Evolutionary conservation across 2,113 vertebrate genomes (phyloP), one percentile per base, ranked within the genome.

Genomic region (Takifugu flavidus): DNA sequence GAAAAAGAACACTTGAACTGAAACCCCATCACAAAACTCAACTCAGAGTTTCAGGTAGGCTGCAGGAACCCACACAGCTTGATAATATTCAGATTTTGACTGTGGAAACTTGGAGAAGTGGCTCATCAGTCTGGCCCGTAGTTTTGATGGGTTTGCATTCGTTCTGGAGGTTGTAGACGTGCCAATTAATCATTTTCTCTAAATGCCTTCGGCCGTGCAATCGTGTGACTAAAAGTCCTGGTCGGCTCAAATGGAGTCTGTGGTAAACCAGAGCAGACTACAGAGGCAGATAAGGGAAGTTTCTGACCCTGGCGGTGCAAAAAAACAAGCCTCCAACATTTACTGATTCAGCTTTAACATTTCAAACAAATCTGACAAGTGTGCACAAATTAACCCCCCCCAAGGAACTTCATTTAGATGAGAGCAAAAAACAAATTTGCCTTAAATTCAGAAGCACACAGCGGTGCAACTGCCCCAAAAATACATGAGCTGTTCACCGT

Each of bases 1-100:
- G 87, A 82, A 55, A 85, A 86, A 78, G 55, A 14, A 67, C 74
- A 77, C 63, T 83, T 77, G 83, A 87, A 86, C 52, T 85, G 87
- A 89, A 85, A 87, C 80, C 62, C 45, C 25, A 28, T 5, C 26
- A 28, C 3, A 42, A 65, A 64, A 59, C 15, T 39, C 49, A n/a
- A 61, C 51, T 15, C 6, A 46, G 15, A 43, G 42, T 69, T 39
- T 74, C n/a, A 65, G 25, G 44, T 34, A 51, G 11, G 44, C 51
- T 52, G 28, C 6, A 52, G 34, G 67, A 73, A 70, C 56, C 56
- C 0, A 39, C 11, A 50, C 49, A 49, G 10, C 5, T 1, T 57
- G 5, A 49, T 15, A 42, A 13, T 8, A 53, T 28, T 10, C 28
- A 39, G 31, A 60, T 53, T 72, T 20, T 64, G 29, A 57, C 54